Evolutionary conservation across 2,888 invertebrate species (phyloP).

Genomic region (Tuberolachnus salignus): DNA sequence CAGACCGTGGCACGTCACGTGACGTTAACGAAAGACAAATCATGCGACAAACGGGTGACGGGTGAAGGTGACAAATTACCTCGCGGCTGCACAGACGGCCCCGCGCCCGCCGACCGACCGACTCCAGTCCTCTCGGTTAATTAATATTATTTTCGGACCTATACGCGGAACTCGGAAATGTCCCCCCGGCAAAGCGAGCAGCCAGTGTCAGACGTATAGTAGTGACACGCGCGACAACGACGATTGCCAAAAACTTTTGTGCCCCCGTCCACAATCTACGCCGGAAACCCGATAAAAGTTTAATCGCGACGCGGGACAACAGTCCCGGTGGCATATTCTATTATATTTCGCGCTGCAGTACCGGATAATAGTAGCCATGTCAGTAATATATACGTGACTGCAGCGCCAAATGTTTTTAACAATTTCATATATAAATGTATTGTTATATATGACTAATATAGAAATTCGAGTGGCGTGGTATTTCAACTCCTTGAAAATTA

Average conservation of each 20-base stretch:
- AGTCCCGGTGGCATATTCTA: too few species aligned
- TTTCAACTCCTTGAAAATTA: too few species aligned
- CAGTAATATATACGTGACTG: too few species aligned
- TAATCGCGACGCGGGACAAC: background rate
- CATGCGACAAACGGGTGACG: constrained; percentile 56
- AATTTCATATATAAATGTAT: too few species aligned
- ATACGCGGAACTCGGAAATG: background rate
- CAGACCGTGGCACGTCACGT: constrained; percentile 27
- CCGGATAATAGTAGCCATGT: too few species aligned
- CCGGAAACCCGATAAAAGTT: background rate
- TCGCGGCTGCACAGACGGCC: background rate
- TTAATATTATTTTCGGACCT: constrained; percentile 50
- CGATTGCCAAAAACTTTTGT: background rate
- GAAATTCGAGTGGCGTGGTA: too few species aligned
- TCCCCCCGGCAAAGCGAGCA: too few species aligned
- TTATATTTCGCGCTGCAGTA: too few species aligned
- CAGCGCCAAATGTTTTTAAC: too few species aligned
- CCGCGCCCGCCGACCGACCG: background rate
- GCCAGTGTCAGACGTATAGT: background rate
- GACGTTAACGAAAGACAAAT: constrained; percentile 55
- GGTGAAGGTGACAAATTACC: constrained; percentile 56
- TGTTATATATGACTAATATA: too few species aligned
- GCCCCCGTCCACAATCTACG: background rate
- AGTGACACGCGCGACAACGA: background rate
- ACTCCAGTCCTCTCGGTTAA: constrained; percentile 10